phyloP scores from a whole-genome alignment of 2,113 vertebrate species.

The Bufo gargarizans region DNA sequence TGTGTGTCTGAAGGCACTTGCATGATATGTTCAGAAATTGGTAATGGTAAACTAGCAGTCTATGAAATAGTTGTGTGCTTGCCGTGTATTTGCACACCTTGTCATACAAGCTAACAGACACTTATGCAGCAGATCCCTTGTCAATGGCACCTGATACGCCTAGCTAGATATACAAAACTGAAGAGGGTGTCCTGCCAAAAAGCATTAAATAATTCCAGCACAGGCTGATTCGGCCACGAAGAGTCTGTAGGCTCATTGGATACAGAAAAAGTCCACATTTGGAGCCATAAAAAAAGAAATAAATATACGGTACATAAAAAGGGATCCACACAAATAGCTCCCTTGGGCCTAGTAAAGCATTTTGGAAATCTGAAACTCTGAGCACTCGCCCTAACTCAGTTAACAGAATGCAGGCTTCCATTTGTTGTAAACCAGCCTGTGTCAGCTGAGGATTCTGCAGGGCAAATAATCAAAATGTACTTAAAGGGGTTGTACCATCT shows the following conservation, averaged over 20 bases:
- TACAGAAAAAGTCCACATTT: background rate
- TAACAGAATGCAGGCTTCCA: background rate
- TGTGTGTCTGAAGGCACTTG: constrained; percentile 17
- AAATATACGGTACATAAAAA: background rate
- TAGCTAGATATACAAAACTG: background rate
- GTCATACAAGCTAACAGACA: background rate
- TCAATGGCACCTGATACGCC: background rate
- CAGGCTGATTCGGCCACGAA: background rate
- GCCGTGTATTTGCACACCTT: background rate
- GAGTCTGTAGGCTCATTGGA: too few relatives aligned
- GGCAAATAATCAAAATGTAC: background rate
- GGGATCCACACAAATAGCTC: background rate
- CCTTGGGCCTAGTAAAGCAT: background rate
- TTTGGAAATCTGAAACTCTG: too few relatives aligned
- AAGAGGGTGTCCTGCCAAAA: background rate
- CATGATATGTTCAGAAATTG: background rate
- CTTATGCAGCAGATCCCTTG: background rate
- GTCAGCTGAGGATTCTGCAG: background rate
- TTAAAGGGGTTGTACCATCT: too few relatives aligned
- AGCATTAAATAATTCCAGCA: background rate
- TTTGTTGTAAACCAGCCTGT: background rate
- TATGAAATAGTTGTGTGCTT: background rate
- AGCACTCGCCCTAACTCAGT: background rate
- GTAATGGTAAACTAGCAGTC: background rate
- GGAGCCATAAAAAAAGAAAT: background rate